phyloP scores from a whole-genome alignment of 1,140 invertebrate genomes.

The Arctopsyche grandis region DNA sequence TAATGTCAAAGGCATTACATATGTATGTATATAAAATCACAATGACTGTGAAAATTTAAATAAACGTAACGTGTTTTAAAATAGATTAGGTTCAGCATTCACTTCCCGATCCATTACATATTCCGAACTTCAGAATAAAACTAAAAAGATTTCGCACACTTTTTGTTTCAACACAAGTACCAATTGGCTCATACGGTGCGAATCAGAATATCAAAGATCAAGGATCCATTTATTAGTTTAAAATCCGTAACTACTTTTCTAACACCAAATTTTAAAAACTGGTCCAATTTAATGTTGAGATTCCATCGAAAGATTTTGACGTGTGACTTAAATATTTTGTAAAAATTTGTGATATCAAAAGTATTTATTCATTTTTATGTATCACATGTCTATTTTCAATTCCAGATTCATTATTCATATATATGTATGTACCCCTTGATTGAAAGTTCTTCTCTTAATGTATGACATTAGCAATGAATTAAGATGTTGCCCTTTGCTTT shows the following conservation, averaged over 20 bases:
- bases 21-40: not conserved
- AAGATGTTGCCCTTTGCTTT: not conserved
- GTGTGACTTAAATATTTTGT: no score
- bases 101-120: slow-evolving; percentile 1
- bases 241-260: no score
- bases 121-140: not conserved
- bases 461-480: not conserved
- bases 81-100: not conserved
- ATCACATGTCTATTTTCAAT: no score
- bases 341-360: no score
- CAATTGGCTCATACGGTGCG: no score
- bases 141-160: not conserved
- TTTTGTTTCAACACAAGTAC: not conserved
- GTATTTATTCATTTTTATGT: no score
- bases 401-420: no score
- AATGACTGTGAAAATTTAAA: not conserved
- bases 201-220: not conserved
- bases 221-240: not conserved
- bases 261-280: no score
- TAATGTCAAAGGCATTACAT: not conserved
- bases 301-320: no score
- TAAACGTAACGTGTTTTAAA: slow-evolving; percentile 12
- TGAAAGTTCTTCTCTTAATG: not conserved
- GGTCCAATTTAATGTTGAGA: no score
- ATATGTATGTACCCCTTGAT: no score